Evolutionary conservation across 1,140 invertebrate genomes (phyloP), one percentile per base, ranked within the genome.

Genomic region (Heterodera schachtii): DNA sequence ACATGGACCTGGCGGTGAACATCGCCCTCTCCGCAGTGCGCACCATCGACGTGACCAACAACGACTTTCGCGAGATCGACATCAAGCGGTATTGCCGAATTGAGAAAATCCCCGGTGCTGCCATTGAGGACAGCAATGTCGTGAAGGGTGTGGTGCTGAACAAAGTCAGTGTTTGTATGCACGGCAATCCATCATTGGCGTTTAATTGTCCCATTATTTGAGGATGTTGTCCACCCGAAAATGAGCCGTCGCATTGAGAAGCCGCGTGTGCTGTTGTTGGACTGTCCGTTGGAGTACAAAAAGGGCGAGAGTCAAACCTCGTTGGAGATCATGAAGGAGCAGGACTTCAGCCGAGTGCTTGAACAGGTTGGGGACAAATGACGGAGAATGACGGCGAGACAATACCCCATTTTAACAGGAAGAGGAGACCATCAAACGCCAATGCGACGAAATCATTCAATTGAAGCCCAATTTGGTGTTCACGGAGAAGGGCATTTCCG

Each of bases 301-400:
- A 99, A 99, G 91, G 97, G 97, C 66, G 97, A 99, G 92, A 98
- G 96, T 88, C 90, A 97, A 92, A 99, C 97, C 6, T 97, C 98
- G 90, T 94, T 99, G 78, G 98, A 99, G 92, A 95, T 99, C 79
- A 92, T 94, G 86, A 95, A 95, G 78, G 96, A 99, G 90, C 93
- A 94, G 90, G 97, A 99, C 91, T 99, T 99, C 90, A 95, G 96
- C 0, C 93, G 94, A 87, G 93, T 97, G 88, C 91, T 98, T 13
- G 82, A 88, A 81, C 87, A 89, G 70, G 85, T 84, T 19, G 52
- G 47, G 31, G 31, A 31, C 31, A 60, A 11, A 46, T 69, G 11
- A 2, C 44, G 1, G 19, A 21, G 9, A 47, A 47, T 31, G 31
- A 31, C 31, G 0, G 0, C 31, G 31, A 31, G 31, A 31, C 31